Evolutionary conservation across 1,140 invertebrate species (phyloP).

Genomic region (Arion vulgaris): DNA sequence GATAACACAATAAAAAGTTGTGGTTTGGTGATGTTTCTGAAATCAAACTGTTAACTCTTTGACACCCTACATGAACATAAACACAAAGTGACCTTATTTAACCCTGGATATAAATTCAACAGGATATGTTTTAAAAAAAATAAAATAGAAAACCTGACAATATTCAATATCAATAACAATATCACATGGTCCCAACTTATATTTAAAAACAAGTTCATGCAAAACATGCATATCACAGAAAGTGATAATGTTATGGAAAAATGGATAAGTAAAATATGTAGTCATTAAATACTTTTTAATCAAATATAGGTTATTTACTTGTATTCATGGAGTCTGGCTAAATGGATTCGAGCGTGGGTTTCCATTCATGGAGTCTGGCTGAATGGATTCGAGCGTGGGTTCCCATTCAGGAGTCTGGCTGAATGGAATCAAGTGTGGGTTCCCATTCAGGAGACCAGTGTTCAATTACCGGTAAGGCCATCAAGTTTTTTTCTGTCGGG

Average conservation of each 20-base stretch:
- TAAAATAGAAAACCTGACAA: background rate
- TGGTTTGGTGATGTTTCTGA: background rate
- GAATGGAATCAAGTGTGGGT: too few relatives aligned
- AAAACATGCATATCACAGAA: background rate
- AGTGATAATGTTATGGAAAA: background rate
- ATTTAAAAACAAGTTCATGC: background rate
- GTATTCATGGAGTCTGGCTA: too few relatives aligned
- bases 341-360: too few relatives aligned
- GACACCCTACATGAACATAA: background rate
- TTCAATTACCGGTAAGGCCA: too few relatives aligned
- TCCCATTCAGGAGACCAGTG: too few relatives aligned
- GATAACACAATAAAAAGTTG: too few relatives aligned
- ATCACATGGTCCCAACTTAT: conserved; percentile 2
- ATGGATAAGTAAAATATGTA: background rate
- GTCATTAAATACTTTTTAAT: too few relatives aligned
- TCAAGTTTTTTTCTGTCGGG: too few relatives aligned
- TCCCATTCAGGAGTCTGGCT: too few relatives aligned
- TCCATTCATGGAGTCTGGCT: too few relatives aligned
- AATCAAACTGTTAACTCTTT: background rate
- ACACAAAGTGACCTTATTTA: background rate
- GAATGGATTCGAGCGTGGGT: too few relatives aligned
- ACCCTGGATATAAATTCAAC: background rate
- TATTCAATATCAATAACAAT: background rate
- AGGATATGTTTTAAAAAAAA: background rate
- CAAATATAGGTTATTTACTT: too few relatives aligned